Base-by-base conservation (phyloP, 2,113 vertebrate genomes). In the Pterocles orientalis region DNA sequence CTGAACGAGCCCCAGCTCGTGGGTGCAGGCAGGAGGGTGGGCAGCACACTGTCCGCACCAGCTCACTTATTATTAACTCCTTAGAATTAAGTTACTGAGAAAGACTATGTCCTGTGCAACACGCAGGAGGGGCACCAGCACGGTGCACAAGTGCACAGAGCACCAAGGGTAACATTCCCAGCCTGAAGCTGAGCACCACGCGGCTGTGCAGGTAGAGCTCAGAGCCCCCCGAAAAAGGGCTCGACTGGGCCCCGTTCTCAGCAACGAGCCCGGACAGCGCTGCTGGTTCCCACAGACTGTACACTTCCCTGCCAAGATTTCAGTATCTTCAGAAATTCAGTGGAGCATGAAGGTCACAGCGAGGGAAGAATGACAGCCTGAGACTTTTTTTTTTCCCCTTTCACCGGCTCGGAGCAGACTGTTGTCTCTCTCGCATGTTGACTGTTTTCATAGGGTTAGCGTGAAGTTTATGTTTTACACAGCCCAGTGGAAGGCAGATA, bases 291-390 rank as follows among this genome's bases (percentile, higher is more conserved):
- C 97, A 98, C 97, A 98, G 95, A 96, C 97, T 94, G 92, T 86
- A 90, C 86, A 93, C 95, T 97, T 97, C 94, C 97, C 97, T 98
- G 98, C 97, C 97, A 98, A 98, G 97, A 97, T 97, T 96, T 97
- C 93, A 92, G 95, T 97, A 96, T 98, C 98, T 98, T 97, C 97
- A 98, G 96, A 97, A 97, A 97, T 90, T 62, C 94, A 97, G 45
- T 82, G 90, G 97, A 97, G 96, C 96, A 93, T 97, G 97, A 98
- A 97, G 97, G 97, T 97, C 97, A 97, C 86, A 86, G 89, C 81
- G n/a, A 97, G 96, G 95, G 87, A 97, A 97, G 95, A 96, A 95
- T 96, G 97, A 96, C 96, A 97, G 95, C 94, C 94, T 96, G 91
- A 93, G 96, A 93, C 71, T 76, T 81, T 86, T 87, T 83, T 83